Percentiles rank a stretch among this genome's conserved stretches.
phyloP scores from a whole-genome alignment of 2,888 invertebrate species.

The Cetonia aurata region DNA sequence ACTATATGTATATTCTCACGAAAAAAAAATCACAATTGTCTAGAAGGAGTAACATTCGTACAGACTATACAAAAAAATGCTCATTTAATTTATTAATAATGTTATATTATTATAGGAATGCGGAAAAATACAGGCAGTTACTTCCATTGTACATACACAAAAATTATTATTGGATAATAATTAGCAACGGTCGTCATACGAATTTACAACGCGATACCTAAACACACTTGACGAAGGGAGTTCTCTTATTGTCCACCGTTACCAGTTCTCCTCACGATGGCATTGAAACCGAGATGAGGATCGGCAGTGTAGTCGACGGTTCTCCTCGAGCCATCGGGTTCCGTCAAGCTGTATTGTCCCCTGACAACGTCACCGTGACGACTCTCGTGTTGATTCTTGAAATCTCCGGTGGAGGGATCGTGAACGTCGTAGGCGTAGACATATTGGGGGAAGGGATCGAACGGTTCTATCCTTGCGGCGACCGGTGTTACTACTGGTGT shows the following conservation, averaged over 20 bases:
- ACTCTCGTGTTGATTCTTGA: conserved; percentile 63
- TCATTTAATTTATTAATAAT: conserved; percentile 34
- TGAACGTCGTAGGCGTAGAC: conserved; percentile 63
- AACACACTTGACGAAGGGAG: conserved; percentile 17
- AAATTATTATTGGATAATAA: conserved; percentile 29
- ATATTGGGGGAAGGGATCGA: conserved; percentile 63
- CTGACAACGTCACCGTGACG: conserved; percentile 62
- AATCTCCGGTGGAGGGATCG: conserved; percentile 63
- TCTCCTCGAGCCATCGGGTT: conserved; percentile 62
- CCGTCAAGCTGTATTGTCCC: conserved; percentile 63
- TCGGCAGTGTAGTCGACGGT: conserved; percentile 62
- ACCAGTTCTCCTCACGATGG: conserved; percentile 60
- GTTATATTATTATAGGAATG: conserved; percentile 39
- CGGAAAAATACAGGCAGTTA: conserved; percentile 44
- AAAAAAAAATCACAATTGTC: conserved; percentile 29
- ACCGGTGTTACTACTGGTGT: conserved; percentile 56
- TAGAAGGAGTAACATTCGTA: conserved; percentile 31
- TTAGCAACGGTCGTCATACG: conserved; percentile 44
- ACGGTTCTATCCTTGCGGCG: conserved; percentile 59
- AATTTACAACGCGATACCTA: conserved; percentile 35
- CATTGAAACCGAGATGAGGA: conserved; percentile 62
- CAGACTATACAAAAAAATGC: conserved; percentile 34
- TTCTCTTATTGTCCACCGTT: conserved; percentile 45
- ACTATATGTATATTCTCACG: conserved; percentile 23
- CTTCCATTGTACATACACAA: conserved; percentile 40